These are phyloP conservation scores for Cotesia glomerata DNA, from an alignment of 1,140 invertebrate genomes.

Conservation along the genomic window DNA sequence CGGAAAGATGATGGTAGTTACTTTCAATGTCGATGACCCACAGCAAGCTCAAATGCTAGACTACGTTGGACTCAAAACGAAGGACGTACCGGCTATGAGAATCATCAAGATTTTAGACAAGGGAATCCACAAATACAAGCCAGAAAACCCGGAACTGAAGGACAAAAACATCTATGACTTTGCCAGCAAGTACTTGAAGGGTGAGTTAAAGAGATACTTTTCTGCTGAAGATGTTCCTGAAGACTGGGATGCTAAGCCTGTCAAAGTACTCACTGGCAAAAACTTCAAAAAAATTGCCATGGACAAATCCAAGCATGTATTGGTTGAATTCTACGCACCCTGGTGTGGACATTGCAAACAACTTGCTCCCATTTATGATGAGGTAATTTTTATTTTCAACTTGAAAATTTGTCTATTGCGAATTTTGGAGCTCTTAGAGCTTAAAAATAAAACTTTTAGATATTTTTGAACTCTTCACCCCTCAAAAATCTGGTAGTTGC, in stretches of 20 bases:
- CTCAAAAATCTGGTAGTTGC: too few species aligned
- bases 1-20: slow-evolving; percentile 91
- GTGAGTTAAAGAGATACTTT: slow-evolving; percentile 93
- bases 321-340: slow-evolving; percentile 99
- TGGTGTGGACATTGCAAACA: slow-evolving; percentile 99
- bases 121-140: slow-evolving; percentile 99
- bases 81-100: slow-evolving; percentile 90
- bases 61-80: slow-evolving; percentile 97
- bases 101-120: slow-evolving; percentile 89
- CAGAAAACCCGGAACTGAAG: slow-evolving; percentile 77
- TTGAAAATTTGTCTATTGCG: too few species aligned
- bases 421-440: too few species aligned
- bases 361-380: slow-evolving; percentile 93
- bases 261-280: slow-evolving; percentile 91
- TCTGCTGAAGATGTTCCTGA: slow-evolving; percentile 93
- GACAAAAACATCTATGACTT: slow-evolving; percentile 83
- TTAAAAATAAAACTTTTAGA: too few species aligned
- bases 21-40: slow-evolving; percentile 92
- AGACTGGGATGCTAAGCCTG: slow-evolving; percentile 96
- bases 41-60: slow-evolving; percentile 97
- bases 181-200: slow-evolving; percentile 86
- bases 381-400: slow-evolving; percentile 46
- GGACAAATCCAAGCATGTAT: slow-evolving; percentile 88
- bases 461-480: too few species aligned
- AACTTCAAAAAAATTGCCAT: slow-evolving; percentile 96